Base-by-base conservation (phyloP, 2,888 invertebrate genomes). In the Halocaridina rubra region DNA sequence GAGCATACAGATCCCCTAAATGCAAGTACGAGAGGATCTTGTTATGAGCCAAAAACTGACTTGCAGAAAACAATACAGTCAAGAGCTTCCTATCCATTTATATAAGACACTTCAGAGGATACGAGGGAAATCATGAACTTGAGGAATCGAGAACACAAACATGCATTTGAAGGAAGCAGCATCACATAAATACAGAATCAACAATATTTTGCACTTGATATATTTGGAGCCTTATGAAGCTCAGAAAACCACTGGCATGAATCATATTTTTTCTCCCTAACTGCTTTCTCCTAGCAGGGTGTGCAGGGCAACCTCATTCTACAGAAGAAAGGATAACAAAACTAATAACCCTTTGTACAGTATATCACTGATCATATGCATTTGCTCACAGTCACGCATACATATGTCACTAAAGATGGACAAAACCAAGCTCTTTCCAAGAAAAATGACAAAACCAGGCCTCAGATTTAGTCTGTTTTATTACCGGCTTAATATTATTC, bases 1-100 rank as follows among this genome's bases (percentile, higher is more conserved):
- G 93, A 93, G 75, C 93, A 93, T 90, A 92, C 93, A 0, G 93
- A 93, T 88, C 93, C 93, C 0, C 92, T 92, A 13, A 93, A 93
- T 88, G 92, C 91, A 10, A 77, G 71, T 27, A n/a, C 71, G 7
- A 46, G 81, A 46, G 81, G 57, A 10, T 57, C 32, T 7, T 77
- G 29, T 32, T 27, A 27, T 27, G 57, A 67, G 22, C 80, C 71
- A 19, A 24, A 22, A 8, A 19, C 59, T 32, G 81, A 82, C 29
- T 69, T 82, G 10, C 81, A 77, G 29, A 32, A 46, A n/a, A 76
- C 13, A 19, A 32, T n/a, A 57, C 57, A 76, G 10, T 16, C 71
- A 19, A 53, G 81, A 24, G 76, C 76, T 24, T 82, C 81, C 2
- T 82, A 71, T 67, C 81, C 81, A 22, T 82, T 82, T 10, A 82